Evolutionary conservation across 2,113 vertebrate genomes (phyloP).

Genomic region (Dryoscopus gambensis): DNA sequence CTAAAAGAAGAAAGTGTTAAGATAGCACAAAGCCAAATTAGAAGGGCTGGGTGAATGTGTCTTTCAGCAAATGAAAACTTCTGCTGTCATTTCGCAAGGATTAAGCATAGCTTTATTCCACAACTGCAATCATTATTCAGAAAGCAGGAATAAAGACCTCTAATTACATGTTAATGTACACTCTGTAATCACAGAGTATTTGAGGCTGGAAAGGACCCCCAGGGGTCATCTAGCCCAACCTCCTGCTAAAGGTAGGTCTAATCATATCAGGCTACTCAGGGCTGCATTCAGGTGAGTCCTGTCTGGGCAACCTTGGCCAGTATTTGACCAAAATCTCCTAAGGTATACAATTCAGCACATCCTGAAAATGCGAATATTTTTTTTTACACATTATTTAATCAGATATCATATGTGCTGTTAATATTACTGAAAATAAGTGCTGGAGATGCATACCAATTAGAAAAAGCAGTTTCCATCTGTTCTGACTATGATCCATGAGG

Average conservation of each 20-base stretch:
- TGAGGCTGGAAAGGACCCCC: neutral
- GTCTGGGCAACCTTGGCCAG: neutral
- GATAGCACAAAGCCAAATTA: neutral
- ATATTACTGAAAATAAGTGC: neutral
- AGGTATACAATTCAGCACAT: neutral
- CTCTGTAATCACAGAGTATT: neutral
- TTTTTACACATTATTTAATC: neutral
- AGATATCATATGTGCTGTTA: neutral
- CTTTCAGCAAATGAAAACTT: neutral
- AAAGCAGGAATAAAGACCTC: neutral
- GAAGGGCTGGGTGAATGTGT: neutral
- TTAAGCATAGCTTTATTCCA: neutral
- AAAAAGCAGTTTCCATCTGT: neutral
- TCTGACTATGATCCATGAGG: neutral
- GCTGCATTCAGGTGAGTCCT: neutral
- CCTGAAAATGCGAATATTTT: neutral
- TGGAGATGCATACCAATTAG: neutral
- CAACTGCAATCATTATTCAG: neutral
- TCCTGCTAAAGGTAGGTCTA: neutral
- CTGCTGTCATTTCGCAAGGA: neutral
- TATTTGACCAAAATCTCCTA: neutral
- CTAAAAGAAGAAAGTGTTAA: neutral
- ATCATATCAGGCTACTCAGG: neutral
- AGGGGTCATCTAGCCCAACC: neutral
- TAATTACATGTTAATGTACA: neutral